These are phyloP conservation scores for Corvus moneduloides DNA, from an alignment of 2,113 vertebrate species.

Conservation along the genomic window DNA sequence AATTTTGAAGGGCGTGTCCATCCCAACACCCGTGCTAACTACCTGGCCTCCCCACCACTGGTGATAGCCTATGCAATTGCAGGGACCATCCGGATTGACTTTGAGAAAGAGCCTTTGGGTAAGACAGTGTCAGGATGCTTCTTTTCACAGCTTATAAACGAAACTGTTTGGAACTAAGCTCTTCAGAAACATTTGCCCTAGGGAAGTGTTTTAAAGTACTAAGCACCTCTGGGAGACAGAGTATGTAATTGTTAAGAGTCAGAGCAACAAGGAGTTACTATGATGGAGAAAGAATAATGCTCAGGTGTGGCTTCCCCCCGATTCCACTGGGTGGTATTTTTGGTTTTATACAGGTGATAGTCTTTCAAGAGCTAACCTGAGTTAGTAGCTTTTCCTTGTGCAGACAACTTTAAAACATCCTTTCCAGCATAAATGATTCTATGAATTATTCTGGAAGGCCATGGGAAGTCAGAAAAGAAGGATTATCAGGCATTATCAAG, in stretches of 20 bases:
- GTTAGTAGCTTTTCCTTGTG: background rate
- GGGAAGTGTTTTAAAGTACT: background rate
- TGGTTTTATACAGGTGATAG: background rate
- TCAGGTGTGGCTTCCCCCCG: background rate
- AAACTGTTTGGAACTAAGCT: background rate
- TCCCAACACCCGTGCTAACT: constrained; percentile 96
- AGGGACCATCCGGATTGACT: constrained; percentile 89
- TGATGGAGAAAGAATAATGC: background rate
- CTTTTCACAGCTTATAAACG: background rate
- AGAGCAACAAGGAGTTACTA: background rate
- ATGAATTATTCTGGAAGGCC: background rate
- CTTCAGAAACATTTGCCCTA: background rate
- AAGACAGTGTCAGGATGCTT: background rate
- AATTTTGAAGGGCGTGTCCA: constrained; percentile 98
- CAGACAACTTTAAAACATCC: background rate
- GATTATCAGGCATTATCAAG: background rate
- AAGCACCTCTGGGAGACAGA: background rate
- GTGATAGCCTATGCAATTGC: constrained; percentile 96
- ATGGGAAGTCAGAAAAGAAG: background rate
- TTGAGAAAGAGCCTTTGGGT: constrained; percentile 92
- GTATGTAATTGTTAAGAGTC: background rate
- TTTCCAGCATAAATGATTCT: background rate
- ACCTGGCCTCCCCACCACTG: constrained; percentile 90
- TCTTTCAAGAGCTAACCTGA: background rate
- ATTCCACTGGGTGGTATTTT: background rate